phyloP scores from a whole-genome alignment of 2,888 invertebrate genomes.

The Monochamus alternatus region DNA sequence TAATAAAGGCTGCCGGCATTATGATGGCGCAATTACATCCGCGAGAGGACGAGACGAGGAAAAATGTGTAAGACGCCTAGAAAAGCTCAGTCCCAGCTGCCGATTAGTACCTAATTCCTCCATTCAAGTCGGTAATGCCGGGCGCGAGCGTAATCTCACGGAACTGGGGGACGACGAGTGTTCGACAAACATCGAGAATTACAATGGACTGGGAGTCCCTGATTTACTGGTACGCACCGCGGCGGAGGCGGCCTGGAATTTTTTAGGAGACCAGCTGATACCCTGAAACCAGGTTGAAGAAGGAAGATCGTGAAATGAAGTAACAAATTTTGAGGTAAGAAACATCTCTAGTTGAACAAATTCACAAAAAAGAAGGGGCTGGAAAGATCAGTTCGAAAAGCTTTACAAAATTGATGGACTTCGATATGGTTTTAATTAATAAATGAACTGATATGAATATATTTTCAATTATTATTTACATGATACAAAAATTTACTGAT shows the following conservation, averaged over 20 bases:
- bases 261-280: neutral
- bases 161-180: constrained; percentile 59
- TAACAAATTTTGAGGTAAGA: no score
- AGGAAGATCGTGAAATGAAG: no score
- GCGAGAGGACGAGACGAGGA: constrained; percentile 13
- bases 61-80: constrained; percentile 35
- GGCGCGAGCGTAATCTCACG: constrained; percentile 64
- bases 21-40: constrained; percentile 28
- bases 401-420: no score
- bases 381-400: no score
- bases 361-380: no score
- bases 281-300: neutral
- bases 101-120: constrained; percentile 63
- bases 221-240: constrained; percentile 13
- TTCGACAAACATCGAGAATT: constrained; percentile 61
- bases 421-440: no score
- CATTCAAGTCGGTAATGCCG: constrained; percentile 62
- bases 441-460: no score
- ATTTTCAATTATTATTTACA: no score
- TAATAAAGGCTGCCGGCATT: constrained; percentile 32
- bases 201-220: constrained; percentile 50
- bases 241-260: neutral
- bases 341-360: no score
- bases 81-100: constrained; percentile 54
- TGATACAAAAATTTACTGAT: no score